These are phyloP conservation scores for Drosophila parthenogenetica DNA, from an alignment of 2,888 invertebrate species.

Conservation along the genomic window DNA sequence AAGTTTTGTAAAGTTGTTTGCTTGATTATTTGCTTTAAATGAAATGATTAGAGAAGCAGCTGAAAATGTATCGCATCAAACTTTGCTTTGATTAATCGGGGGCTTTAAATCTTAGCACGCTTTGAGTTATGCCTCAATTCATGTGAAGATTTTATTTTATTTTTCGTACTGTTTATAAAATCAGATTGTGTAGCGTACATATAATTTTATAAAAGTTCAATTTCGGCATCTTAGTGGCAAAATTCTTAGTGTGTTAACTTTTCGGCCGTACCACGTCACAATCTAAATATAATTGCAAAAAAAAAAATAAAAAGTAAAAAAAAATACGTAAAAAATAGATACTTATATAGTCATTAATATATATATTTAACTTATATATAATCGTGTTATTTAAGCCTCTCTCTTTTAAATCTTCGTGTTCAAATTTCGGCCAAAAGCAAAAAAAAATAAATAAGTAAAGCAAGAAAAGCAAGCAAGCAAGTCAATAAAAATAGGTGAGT, in stretches of 20 bases:
- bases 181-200: conserved; percentile 75
- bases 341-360: neutral
- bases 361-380: conserved; percentile 22
- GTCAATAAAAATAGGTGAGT: conserved; percentile 59
- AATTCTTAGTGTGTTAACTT: conserved; percentile 73
- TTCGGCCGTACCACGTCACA: conserved; percentile 71
- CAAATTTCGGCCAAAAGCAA: conserved; percentile 35
- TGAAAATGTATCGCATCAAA: neutral
- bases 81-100: neutral
- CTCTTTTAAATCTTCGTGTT: conserved; percentile 42
- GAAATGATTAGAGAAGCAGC: conserved; percentile 12
- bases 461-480: conserved; percentile 36
- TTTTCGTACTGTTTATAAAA: conserved; percentile 67
- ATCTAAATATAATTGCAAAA: conserved; percentile 54
- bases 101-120: conserved; percentile 29
- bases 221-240: conserved; percentile 74
- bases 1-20: conserved; percentile 21
- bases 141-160: conserved; percentile 44
- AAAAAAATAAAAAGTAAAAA: conserved; percentile 18
- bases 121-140: conserved; percentile 35
- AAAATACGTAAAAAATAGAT: neutral
- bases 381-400: conserved; percentile 8
- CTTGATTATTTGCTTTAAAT: conserved; percentile 31
- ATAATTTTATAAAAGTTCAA: conserved; percentile 72
- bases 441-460: neutral